Conservation (phyloP, 1,140 invertebrate genomes). For the Luehdorfia chinensis region DNA sequence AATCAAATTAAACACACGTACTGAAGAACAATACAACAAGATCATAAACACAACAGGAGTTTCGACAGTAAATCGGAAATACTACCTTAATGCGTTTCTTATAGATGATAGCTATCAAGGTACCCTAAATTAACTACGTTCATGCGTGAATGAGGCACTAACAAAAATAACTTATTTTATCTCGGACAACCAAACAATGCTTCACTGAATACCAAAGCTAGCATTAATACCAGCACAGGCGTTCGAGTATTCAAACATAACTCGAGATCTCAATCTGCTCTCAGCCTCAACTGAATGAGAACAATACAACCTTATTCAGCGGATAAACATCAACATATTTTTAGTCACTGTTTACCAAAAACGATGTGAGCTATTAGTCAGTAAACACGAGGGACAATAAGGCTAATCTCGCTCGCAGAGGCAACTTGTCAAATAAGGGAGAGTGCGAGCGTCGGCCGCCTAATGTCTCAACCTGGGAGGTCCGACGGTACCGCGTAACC, state of each 20-base stretch:
- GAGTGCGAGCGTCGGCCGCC: constrained; percentile 20
- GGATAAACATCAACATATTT: constrained; percentile 9
- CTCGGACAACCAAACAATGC: constrained; percentile 10
- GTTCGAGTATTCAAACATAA: constrained; percentile 17
- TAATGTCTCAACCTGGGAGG: constrained; percentile 39
- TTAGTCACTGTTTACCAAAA: constrained; percentile 22
- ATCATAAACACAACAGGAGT: no score
- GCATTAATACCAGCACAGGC: constrained; percentile 1
- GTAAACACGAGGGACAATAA: constrained; percentile 26
- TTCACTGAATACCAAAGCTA: constrained; percentile 6
- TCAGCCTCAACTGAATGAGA: constrained; percentile 7
- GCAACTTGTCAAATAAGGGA: constrained; percentile 25
- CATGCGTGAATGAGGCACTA: constrained; percentile 4
- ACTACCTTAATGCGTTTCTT: no score
- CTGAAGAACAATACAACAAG: no score
- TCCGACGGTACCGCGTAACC: constrained; percentile 26
- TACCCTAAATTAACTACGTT: neutral
- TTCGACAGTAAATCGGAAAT: no score
- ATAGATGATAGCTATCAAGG: neutral
- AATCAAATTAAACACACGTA: no score
- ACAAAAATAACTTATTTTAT: constrained; percentile 7
- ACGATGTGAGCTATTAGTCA: constrained; percentile 24
- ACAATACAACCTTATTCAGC: constrained; percentile 11
- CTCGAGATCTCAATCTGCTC: constrained; percentile 31
- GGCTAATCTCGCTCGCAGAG: constrained; percentile 27